Conservation (phyloP, 2,113 vertebrate species). For the Eubucco bourcierii region DNA sequence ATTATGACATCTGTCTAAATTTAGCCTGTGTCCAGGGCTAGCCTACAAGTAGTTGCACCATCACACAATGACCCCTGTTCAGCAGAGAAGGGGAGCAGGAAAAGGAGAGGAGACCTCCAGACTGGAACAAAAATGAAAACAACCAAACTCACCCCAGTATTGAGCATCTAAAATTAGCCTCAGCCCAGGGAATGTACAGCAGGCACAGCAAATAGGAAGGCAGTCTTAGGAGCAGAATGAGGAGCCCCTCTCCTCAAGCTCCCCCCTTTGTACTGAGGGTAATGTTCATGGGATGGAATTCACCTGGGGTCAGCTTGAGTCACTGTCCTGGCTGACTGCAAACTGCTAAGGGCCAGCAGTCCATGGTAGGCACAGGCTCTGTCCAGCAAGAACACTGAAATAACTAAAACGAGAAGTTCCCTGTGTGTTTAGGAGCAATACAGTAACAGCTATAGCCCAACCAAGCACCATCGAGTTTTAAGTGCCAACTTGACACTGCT, state of each 20-base stretch:
- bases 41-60: not conserved
- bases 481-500: not conserved
- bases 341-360: not conserved
- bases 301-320: not conserved
- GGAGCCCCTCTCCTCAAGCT: not conserved
- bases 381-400: not conserved
- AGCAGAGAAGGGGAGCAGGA: not conserved
- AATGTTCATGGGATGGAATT: not conserved
- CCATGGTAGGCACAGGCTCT: not conserved
- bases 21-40: not conserved
- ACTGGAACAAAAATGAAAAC: not conserved
- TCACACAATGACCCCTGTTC: no score
- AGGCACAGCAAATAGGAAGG: not conserved
- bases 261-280: not conserved
- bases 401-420: not conserved
- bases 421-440: not conserved
- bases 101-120: not conserved
- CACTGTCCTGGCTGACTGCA: not conserved
- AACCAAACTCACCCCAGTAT: not conserved
- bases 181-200: not conserved
- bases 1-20: not conserved
- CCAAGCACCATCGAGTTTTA: not conserved
- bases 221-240: not conserved
- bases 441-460: not conserved
- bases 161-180: not conserved